Evolutionary conservation across 1,140 invertebrate species (phyloP).

Genomic region (Chrysomallon squamiferum): DNA sequence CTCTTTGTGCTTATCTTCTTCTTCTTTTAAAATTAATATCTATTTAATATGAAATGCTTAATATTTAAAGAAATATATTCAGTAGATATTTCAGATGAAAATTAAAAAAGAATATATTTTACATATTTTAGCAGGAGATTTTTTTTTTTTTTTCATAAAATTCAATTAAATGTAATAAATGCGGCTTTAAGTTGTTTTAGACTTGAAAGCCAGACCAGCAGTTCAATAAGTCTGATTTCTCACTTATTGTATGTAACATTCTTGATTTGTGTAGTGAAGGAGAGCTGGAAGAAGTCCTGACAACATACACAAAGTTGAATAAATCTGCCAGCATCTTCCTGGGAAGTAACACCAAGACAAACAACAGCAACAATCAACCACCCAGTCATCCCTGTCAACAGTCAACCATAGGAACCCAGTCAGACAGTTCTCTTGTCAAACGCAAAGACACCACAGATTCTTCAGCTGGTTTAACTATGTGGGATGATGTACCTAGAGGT

Average conservation of each 20-base stretch:
- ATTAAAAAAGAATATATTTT: too few relatives aligned
- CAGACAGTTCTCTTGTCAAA: neutral
- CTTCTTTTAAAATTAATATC: too few relatives aligned
- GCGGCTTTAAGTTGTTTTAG: too few relatives aligned
- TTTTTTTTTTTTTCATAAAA: too few relatives aligned
- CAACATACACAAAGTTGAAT: conserved; percentile 71
- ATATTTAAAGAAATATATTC: too few relatives aligned
- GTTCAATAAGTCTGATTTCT: too few relatives aligned
- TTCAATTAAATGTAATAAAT: too few relatives aligned
- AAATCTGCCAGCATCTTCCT: conserved; percentile 73
- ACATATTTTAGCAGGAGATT: too few relatives aligned
- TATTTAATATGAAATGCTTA: too few relatives aligned
- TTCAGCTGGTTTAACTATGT: neutral
- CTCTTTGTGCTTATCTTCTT: too few relatives aligned
- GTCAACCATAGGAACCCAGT: neutral
- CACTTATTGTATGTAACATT: neutral
- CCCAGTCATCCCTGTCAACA: neutral
- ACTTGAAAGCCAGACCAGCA: too few relatives aligned
- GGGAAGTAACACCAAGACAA: conserved; percentile 57
- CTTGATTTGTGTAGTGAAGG: conserved; percentile 65
- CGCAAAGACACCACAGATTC: neutral
- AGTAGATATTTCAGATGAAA: too few relatives aligned
- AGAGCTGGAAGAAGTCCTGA: conserved; percentile 72
- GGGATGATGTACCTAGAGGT: conserved; percentile 14
- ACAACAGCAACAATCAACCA: neutral